phyloP scores from a whole-genome alignment of 2,888 invertebrate genomes.

The Noctua janthe region DNA sequence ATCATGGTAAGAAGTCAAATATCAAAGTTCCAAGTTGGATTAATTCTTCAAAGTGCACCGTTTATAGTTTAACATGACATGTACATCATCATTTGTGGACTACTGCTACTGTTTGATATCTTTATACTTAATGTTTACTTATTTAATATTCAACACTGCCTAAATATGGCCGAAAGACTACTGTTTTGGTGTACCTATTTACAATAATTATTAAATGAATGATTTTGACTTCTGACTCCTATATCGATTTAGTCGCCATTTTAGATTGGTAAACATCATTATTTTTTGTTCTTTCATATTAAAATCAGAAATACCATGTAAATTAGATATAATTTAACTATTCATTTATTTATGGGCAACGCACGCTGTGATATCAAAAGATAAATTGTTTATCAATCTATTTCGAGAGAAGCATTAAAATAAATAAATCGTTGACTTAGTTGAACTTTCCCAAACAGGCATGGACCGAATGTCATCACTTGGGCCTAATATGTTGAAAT shows the following conservation, averaged over 20 bases:
- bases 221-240: constrained; percentile 49
- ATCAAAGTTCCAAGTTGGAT: background rate
- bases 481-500: constrained; percentile 37
- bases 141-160: constrained; percentile 4
- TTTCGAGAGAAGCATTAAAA: constrained; percentile 44
- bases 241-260: constrained; percentile 19
- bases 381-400: constrained; percentile 42
- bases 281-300: constrained; percentile 16
- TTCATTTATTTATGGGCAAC: constrained; percentile 46
- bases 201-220: constrained; percentile 31
- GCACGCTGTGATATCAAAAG: constrained; percentile 53
- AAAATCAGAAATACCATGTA: constrained; percentile 21
- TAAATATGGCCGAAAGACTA: constrained; percentile 15
- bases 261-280: constrained; percentile 20
- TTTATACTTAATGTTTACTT: constrained; percentile 8
- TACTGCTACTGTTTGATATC: constrained; percentile 30
- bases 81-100: background rate
- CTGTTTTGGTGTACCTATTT: background rate
- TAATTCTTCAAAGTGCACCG: background rate
- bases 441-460: constrained; percentile 28
- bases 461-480: constrained; percentile 48
- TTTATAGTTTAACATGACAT: background rate
- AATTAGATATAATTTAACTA: constrained; percentile 37
- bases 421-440: constrained; percentile 52
- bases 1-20: background rate